Percentiles rank a stretch among this genome's conserved stretches.
These are phyloP conservation scores for Hyphantria cunea DNA, from an alignment of 1,140 invertebrate genomes.

Conservation along the genomic window DNA sequence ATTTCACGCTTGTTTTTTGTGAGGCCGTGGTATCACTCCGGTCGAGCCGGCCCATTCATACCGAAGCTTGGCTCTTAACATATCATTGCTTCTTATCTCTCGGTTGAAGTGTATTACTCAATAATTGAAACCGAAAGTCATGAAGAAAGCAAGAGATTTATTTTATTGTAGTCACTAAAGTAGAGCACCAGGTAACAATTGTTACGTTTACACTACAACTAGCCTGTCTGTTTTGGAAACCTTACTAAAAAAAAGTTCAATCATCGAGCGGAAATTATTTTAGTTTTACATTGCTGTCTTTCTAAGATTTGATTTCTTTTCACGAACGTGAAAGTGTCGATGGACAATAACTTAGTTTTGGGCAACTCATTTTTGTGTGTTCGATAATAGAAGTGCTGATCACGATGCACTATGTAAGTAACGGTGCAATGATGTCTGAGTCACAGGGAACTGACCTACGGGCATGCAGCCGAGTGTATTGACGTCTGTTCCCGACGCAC, in stretches of 20 bases:
- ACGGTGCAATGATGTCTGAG: slow-evolving; percentile 74
- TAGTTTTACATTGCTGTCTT: slow-evolving; percentile 38
- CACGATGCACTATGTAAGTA: slow-evolving; percentile 70
- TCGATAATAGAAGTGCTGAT: slow-evolving; percentile 50
- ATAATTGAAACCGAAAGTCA: slow-evolving; percentile 66
- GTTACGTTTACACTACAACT: slow-evolving; percentile 52
- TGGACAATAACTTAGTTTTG: slow-evolving; percentile 15
- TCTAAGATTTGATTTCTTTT: neutral
- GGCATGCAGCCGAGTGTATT: slow-evolving; percentile 77
- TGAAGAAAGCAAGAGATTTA: slow-evolving; percentile 58
- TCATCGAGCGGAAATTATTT: slow-evolving; percentile 1
- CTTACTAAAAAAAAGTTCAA: neutral
- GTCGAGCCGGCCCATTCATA: no score
- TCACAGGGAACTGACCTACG: slow-evolving; percentile 80
- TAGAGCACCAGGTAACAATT: slow-evolving; percentile 70
- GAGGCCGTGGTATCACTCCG: no score
- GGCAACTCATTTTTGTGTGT: slow-evolving; percentile 3
- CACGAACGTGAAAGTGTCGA: slow-evolving; percentile 25
- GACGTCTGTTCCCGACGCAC: slow-evolving; percentile 66
- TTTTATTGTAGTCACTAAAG: slow-evolving; percentile 75
- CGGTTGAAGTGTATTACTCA: slow-evolving; percentile 30
- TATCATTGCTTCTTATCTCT: slow-evolving; percentile 7
- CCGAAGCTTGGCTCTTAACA: no score
- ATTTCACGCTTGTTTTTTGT: no score
- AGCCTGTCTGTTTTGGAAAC: slow-evolving; percentile 41